Evolutionary conservation across 2,113 vertebrate genomes (phyloP), one percentile per base, ranked within the genome.

Genomic region (Coturnix japonica): DNA sequence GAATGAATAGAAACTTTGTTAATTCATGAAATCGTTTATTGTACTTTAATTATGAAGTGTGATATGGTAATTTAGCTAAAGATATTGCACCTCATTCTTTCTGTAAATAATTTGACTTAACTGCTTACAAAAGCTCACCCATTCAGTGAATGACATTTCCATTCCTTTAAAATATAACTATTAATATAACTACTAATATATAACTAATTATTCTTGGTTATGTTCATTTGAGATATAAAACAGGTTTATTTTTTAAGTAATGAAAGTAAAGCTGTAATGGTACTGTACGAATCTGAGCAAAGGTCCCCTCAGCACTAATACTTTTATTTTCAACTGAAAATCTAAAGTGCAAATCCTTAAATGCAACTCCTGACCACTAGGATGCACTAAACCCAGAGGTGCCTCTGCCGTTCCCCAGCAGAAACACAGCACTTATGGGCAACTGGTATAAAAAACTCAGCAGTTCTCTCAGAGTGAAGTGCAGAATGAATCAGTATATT

Each of bases 1-100:
- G 82, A 53, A 88, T 91, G 83, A 85, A 88, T 47, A 93, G 39
- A 85, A 90, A 86, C 30, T 86, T 90, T 63, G 67, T 87, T 93
- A 61, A 84, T 69, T 81, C 69, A 81, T 61, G 70, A 81, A 95
- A 84, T 61, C 4, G 9, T 82, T 91, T 88, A 12, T 67, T 23
- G 49, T 78, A 67, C 33, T 71, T 89, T 44, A 87, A 66, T 7
- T 7, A 92, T 80, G 70, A 85, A 87, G 43, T 46, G 33, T 47
- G 51, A 80, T 76, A 54, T 83, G 41, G 54, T 73, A 85, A 82
- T 66, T 73, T 87, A 77, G 25, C 82, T 89, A 75, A 87, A 64
- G 16, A 3, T 85, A 73, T 60, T 89, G 94, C 47, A 59, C 28
- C 6, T 26, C 15, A 74, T 92, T 83, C 61, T 74, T 82, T 81